Evolutionary conservation across 37 sponge, comb jelly and placozoan species (phyloP).

Genomic region (Halichondria panicea): DNA sequence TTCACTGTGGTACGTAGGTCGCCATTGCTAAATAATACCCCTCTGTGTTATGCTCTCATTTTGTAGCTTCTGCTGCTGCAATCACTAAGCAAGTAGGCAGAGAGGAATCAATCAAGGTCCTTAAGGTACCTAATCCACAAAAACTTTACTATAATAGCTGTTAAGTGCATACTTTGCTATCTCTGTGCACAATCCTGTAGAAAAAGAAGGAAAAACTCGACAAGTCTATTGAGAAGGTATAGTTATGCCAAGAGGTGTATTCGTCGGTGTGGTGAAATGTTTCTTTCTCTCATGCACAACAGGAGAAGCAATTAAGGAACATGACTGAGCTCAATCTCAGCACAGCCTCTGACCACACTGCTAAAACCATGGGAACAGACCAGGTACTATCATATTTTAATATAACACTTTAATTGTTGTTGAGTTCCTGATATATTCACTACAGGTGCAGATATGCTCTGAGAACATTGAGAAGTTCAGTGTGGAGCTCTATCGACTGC

Average conservation of each 20-base stretch:
- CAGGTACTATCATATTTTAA: constrained; percentile 22
- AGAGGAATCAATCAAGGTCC: constrained; percentile 13
- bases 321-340: constrained; percentile 45
- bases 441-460: constrained; percentile 36
- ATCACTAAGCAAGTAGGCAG: constrained; percentile 19
- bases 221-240: constrained; percentile 26
- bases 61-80: constrained; percentile 43
- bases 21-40: not conserved
- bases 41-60: not conserved
- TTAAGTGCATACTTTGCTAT: not conserved
- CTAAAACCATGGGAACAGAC: constrained; percentile 17
- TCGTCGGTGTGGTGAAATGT: not conserved
- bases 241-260: not conserved
- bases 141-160: not conserved
- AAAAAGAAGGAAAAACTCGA: constrained; percentile 12
- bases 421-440: not conserved
- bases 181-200: constrained; percentile 5
- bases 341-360: constrained; percentile 16
- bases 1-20: constrained; percentile 47
- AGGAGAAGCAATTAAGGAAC: constrained; percentile 58
- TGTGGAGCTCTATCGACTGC: constrained; percentile 43
- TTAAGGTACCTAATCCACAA: not conserved
- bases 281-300: not conserved
- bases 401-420: not conserved
- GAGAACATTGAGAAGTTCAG: constrained; percentile 59